Conservation (phyloP, 2,888 invertebrate genomes). For the Dicyrtoma fusca region DNA sequence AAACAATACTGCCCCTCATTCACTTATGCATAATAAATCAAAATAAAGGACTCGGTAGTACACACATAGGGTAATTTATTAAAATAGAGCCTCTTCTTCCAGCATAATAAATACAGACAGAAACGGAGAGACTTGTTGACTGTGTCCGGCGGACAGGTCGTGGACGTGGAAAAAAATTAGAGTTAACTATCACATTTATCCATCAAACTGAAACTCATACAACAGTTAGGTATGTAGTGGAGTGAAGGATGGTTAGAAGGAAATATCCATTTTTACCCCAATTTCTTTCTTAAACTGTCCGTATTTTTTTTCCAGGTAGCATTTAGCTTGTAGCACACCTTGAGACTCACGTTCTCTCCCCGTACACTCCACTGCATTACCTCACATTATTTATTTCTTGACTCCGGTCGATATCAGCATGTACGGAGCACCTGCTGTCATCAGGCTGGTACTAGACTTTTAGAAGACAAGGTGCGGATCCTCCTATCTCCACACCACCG, state of each 20-base stretch:
- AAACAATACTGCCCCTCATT: background rate
- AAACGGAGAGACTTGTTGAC: background rate
- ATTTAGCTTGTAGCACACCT: too few relatives aligned
- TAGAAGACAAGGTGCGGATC: conserved; percentile 12
- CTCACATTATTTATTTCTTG: conserved; percentile 4
- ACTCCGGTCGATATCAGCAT: background rate
- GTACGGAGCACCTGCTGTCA: conserved; percentile 24
- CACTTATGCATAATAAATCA: background rate
- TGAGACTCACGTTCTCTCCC: too few relatives aligned
- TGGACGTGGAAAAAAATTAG: conserved; percentile 14
- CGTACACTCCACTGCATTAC: background rate
- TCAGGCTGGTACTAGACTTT: conserved; percentile 12
- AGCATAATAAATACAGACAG: conserved; percentile 13
- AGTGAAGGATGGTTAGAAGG: too few relatives aligned
- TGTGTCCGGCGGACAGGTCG: conserved; percentile 18
- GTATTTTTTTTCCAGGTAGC: too few relatives aligned
- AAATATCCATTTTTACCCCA: conserved; percentile 15
- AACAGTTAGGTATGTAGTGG: too few relatives aligned
- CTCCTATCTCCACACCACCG: background rate
- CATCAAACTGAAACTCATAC: conserved; percentile 23
- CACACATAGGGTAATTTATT: too few relatives aligned
- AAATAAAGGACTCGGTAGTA: too few relatives aligned
- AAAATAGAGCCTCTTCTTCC: background rate
- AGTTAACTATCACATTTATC: conserved; percentile 28
- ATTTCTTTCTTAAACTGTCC: conserved; percentile 17